phyloP scores from a whole-genome alignment of 2,797 vertebrate genomes.

The Melanotaenia maccullochi region DNA sequence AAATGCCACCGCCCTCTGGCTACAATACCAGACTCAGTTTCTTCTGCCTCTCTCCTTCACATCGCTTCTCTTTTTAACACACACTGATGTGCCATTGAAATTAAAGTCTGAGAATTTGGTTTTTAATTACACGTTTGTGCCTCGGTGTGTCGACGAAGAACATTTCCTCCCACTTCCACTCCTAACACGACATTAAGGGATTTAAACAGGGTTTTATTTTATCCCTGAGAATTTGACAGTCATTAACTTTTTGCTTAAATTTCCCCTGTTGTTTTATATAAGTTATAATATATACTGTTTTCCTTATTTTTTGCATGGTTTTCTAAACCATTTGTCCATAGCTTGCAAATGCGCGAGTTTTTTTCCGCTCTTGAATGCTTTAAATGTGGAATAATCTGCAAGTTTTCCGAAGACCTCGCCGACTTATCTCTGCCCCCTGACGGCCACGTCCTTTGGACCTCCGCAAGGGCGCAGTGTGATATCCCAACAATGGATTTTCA shows the following conservation, averaged over 20 bases:
- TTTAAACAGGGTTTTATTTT: conserved; percentile 3
- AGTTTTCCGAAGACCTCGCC: conserved; percentile 42
- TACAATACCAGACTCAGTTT: conserved; percentile 42
- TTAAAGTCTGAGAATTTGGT: neutral
- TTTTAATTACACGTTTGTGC: neutral
- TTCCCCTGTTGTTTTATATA: neutral
- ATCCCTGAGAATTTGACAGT: neutral
- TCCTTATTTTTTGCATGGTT: neutral
- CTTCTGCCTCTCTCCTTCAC: conserved; percentile 24
- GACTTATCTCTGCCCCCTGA: conserved; percentile 75
- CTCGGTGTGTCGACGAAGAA: neutral
- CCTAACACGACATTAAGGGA: neutral
- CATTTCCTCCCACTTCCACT: neutral
- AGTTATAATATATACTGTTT: neutral
- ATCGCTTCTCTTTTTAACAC: neutral
- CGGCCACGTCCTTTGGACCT: conserved; percentile 60
- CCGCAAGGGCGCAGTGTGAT: neutral
- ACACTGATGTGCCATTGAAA: neutral
- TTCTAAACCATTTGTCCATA: neutral
- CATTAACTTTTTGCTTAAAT: neutral
- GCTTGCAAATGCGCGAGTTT: neutral
- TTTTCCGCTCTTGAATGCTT: neutral
- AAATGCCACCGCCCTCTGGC: conserved; percentile 82
- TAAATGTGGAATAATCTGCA: neutral
- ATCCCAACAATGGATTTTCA: neutral